Evolutionary conservation across 2,113 vertebrate genomes (phyloP), one percentile per base, ranked within the genome.

Genomic region (Ammodramus savannarum): DNA sequence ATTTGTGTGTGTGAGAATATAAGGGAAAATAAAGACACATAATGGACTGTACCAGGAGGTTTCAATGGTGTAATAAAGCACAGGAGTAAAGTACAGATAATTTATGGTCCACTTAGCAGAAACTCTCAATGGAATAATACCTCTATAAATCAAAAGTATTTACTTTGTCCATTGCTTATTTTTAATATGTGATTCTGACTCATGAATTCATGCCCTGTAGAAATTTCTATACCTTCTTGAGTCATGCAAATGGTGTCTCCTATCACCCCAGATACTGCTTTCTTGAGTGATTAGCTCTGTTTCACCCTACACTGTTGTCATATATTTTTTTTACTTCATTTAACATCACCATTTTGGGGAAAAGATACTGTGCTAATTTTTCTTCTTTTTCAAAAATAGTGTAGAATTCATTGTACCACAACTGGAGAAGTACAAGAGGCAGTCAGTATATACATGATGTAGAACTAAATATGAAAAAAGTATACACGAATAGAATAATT

Each of bases 181-280:
- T 95, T 74, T 69, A 85, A 20, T 85, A 52, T 83, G 32, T 83
- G 71, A 71, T 76, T 96, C 74, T 95, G 85, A 83, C 59, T 94
- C 71, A 90, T 89, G 74, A 85, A 74, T 91, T 71, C 85, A n/a
- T 89, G 89, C n/a, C 78, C 85, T 55, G 69, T 76, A 83, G 74
- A 85, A 85, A 89, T 94, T 82, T 85, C 32, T 89, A 15, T 73
- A 91, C 39, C 46, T 74, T 67, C 79, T 39, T 76, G 54, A 93
- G 78, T 93, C 87, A 91, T 59, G 63, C 32, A 62, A 34, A 84
- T 78, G 52, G 59, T 81, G 57, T 63, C 23, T 95, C 21, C 46
- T 81, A 71, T 92, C 61, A 71, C 61, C 39, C 27, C 31, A 57
- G 69, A 78, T 87, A 54, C 84, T 79, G 44, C 49, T 87, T 89